Conservation (phyloP, 2,888 invertebrate genomes). For the Tipula unca region DNA sequence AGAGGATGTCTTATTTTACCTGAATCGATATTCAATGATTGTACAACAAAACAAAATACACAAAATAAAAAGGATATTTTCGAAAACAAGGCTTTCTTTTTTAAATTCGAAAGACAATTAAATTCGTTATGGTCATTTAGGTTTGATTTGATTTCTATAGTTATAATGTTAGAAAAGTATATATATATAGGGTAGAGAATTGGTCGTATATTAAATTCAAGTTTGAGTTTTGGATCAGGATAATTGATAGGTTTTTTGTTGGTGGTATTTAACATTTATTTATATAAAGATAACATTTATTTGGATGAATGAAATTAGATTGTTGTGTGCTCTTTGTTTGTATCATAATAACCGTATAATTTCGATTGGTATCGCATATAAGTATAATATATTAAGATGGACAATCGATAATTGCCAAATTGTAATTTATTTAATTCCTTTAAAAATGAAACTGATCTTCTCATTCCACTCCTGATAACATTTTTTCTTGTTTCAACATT, state of each 20-base stretch:
- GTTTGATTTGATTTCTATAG: not conserved
- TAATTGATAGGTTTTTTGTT: not conserved
- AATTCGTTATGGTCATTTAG: not conserved
- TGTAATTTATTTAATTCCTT: not conserved
- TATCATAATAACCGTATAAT: not conserved
- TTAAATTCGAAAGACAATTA: not conserved
- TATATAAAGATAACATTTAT: not conserved
- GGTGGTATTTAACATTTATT: conserved; percentile 1
- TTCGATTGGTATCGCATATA: not conserved
- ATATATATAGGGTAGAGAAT: conserved; percentile 1
- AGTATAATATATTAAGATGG: not conserved
- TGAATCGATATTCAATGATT: not conserved
- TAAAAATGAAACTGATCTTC: not conserved
- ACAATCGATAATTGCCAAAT: not conserved
- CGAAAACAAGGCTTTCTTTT: not conserved
- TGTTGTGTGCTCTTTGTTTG: not conserved
- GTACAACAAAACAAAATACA: not conserved
- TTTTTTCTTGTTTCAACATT: not conserved
- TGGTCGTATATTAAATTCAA: not conserved
- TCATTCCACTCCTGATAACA: not conserved
- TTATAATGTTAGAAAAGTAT: not conserved
- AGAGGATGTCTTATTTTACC: not conserved
- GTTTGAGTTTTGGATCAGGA: not conserved
- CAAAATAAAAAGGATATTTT: not conserved
- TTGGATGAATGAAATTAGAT: not conserved